These are phyloP conservation scores for Drosophila paramelanica DNA, from an alignment of 2,888 invertebrate genomes.

Conservation along the genomic window DNA sequence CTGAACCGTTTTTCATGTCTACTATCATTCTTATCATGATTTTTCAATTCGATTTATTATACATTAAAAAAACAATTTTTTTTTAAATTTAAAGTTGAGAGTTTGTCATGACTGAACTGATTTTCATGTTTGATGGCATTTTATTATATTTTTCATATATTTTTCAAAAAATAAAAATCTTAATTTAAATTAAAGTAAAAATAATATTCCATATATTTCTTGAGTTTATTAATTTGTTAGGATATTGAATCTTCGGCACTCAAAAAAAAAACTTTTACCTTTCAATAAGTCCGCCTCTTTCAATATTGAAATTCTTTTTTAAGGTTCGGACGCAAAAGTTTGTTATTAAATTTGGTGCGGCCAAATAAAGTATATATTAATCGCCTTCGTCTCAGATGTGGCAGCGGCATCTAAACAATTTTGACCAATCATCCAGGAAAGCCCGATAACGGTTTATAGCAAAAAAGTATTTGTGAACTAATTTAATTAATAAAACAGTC, in stretches of 20 bases:
- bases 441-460: neutral
- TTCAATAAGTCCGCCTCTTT: neutral
- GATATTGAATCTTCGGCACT: neutral
- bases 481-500: constrained; percentile 60
- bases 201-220: no score
- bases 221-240: no score
- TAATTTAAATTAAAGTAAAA: no score
- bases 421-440: constrained; percentile 27
- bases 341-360: constrained; percentile 38
- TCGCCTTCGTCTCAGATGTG: constrained; percentile 4
- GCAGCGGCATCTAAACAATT: constrained; percentile 24
- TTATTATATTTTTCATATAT: no score
- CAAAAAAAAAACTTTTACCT: neutral
- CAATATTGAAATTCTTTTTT: constrained; percentile 56
- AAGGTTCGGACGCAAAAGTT: constrained; percentile 33
- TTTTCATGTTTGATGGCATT: no score
- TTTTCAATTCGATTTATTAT: no score
- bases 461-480: constrained; percentile 55
- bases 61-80: no score
- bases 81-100: no score
- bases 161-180: no score
- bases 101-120: no score
- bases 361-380: constrained; percentile 35
- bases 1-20: no score
- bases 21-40: no score